These are phyloP conservation scores for Nycteola revayana DNA, from an alignment of 2,888 invertebrate species.

Conservation along the genomic window DNA sequence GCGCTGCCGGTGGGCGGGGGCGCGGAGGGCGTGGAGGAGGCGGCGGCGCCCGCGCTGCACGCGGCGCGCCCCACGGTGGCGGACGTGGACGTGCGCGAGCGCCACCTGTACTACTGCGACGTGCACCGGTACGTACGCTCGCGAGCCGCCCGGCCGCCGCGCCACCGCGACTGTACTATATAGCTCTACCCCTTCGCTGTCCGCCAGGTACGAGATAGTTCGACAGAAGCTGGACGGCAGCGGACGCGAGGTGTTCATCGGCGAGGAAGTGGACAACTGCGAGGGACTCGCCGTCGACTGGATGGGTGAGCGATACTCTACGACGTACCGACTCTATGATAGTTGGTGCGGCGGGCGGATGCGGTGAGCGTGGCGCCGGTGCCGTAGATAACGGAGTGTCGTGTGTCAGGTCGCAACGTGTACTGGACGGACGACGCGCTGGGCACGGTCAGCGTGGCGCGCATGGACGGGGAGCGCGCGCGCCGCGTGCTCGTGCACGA, in stretches of 20 bases:
- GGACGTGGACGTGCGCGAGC: constrained; percentile 84
- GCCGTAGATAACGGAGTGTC: background rate
- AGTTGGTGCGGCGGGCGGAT: background rate
- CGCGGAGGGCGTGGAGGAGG: constrained; percentile 74
- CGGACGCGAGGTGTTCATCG: constrained; percentile 80
- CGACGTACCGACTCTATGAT: no score
- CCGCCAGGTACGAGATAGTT: constrained; percentile 81
- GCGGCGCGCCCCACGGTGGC: constrained; percentile 85
- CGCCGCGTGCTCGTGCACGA: constrained; percentile 82
- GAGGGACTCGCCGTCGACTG: constrained; percentile 92
- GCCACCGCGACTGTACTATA: constrained; percentile 16
- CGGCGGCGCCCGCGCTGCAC: constrained; percentile 87
- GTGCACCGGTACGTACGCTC: constrained; percentile 49
- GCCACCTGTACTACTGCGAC: constrained; percentile 84
- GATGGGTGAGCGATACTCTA: constrained; percentile 77
- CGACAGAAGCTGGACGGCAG: constrained; percentile 84
- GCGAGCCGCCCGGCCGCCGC: background rate
- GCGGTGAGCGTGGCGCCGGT: background rate
- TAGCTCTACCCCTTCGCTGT: constrained; percentile 1
- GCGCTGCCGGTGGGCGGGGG: constrained; percentile 76
- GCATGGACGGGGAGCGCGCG: constrained; percentile 79
- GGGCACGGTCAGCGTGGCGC: constrained; percentile 86
- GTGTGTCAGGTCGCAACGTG: constrained; percentile 79
- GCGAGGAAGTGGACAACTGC: constrained; percentile 83
- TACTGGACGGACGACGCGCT: constrained; percentile 92